Base-by-base conservation (phyloP, 1,140 invertebrate species). In the Hypsibius dujardini region DNA sequence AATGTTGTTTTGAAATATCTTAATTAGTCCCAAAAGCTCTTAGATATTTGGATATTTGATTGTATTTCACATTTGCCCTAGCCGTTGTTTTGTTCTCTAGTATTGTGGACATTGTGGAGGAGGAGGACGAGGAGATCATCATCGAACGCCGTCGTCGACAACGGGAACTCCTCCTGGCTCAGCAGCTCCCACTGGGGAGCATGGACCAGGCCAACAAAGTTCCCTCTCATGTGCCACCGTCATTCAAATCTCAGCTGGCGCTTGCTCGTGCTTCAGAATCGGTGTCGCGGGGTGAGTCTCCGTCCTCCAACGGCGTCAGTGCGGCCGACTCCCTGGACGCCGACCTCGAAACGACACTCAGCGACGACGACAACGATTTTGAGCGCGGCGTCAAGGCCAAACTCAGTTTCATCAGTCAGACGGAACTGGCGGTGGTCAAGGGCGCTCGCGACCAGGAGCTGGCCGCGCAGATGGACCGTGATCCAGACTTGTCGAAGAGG, bases 61-160 rank as follows among this genome's bases (percentile, higher is more conserved):
- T n/a, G n/a, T 7, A 56, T 56, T 56, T 56, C n/a, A n/a, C 50
- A 56, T 56, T 56, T 56, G n/a, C 7, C n/a, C 7, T 7, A 56
- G 7, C 7, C 7, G 50, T n/a, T 56, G 50, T 56, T 56, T 56
- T 56, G 7, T 56, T 56, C 50, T n/a, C 50, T n/a, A 56, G 50
- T 7, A n/a, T n/a, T 7, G 50, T 56, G 7, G 50, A 56, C n/a
- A 7, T 56, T 7, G 50, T 75, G 70, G 92, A 95, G 73, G 92
- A 95, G 73, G 92, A 95, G 79, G 90, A 94, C 78, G 92, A 95
- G 78, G 90, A 95, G 79, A 86, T 87, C 72, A 91, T 95, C 76
- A 96, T 96, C 79, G 89, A 95, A 78, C 85, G 86, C 76, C 83
- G 90, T 75, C 84, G 93, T 73, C 90, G 90, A 79, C 87, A 92